Conservation (phyloP, 2,888 invertebrate species). For the Gymnocheta viridis region DNA sequence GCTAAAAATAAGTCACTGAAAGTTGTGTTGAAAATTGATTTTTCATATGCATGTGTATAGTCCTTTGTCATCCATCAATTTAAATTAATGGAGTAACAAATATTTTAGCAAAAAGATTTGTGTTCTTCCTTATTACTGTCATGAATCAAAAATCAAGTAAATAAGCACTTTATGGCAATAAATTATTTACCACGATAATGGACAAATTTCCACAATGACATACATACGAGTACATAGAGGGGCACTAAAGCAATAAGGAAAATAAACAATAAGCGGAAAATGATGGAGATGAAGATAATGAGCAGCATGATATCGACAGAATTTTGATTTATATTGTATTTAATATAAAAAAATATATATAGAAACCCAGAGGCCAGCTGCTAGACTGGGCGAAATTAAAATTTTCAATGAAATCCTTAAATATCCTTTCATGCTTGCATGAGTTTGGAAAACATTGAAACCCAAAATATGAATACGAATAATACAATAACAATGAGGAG, state of each 20-base stretch:
- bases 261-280: background rate
- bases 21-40: background rate
- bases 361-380: background rate
- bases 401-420: slow-evolving; percentile 23
- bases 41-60: background rate
- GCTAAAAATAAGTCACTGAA: background rate
- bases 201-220: slow-evolving; percentile 1
- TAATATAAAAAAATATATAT: background rate
- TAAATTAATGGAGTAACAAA: slow-evolving; percentile 6
- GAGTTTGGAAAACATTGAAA: background rate
- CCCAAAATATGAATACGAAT: background rate
- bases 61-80: slow-evolving; percentile 17
- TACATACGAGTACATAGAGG: background rate
- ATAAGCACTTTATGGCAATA: slow-evolving; percentile 24
- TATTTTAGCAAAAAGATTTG: background rate
- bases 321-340: slow-evolving; percentile 9
- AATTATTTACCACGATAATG: slow-evolving; percentile 18
- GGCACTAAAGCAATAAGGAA: background rate
- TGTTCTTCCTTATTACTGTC: background rate
- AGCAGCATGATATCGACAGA: slow-evolving; percentile 1
- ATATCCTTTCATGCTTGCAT: background rate
- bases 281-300: background rate
- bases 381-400: background rate
- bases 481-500: background rate
- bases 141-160: slow-evolving; percentile 1